A percentile compares a stretch with the other conserved stretches of the same genome.
phyloP scores from a whole-genome alignment of 2,888 invertebrate species.

The Drosophila parthenogenetica region DNA sequence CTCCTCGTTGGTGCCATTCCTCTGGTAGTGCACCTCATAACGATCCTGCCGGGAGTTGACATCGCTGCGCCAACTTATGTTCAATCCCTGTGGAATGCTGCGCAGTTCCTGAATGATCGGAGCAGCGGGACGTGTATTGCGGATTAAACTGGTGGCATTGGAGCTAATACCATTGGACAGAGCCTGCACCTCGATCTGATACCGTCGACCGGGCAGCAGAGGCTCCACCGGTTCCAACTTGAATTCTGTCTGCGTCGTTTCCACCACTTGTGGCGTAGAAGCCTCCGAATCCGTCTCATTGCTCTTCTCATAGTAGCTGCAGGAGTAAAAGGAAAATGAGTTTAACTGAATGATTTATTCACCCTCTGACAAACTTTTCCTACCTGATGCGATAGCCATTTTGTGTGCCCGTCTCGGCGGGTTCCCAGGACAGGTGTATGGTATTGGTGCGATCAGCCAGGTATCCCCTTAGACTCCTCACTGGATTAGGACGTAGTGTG shows the following conservation, averaged over 20 bases:
- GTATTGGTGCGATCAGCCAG: constrained; percentile 88
- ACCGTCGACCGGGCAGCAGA: constrained; percentile 94
- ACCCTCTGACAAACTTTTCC: constrained; percentile 2
- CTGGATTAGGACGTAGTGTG: constrained; percentile 93
- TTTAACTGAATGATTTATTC: too few species aligned
- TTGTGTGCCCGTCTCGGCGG: constrained; percentile 91
- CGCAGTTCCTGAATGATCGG: constrained; percentile 93
- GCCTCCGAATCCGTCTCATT: constrained; percentile 91
- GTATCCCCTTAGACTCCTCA: constrained; percentile 88
- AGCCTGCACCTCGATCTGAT: constrained; percentile 93
- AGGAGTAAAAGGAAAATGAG: too few species aligned
- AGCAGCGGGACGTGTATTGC: constrained; percentile 93
- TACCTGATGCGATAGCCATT: constrained; percentile 89
- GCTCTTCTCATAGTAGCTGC: constrained; percentile 91
- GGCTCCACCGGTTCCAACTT: constrained; percentile 91
- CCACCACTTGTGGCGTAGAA: constrained; percentile 84
- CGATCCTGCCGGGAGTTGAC: constrained; percentile 94
- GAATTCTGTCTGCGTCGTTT: constrained; percentile 88
- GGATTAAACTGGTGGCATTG: constrained; percentile 89
- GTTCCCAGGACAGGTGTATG: constrained; percentile 91
- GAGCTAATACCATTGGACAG: constrained; percentile 93
- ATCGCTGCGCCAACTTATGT: constrained; percentile 96
- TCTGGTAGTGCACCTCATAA: constrained; percentile 92
- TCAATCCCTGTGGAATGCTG: constrained; percentile 90
- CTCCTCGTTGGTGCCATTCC: constrained; percentile 90